phyloP scores from a whole-genome alignment of 2,888 invertebrate species.

The Catocala fraxini region DNA sequence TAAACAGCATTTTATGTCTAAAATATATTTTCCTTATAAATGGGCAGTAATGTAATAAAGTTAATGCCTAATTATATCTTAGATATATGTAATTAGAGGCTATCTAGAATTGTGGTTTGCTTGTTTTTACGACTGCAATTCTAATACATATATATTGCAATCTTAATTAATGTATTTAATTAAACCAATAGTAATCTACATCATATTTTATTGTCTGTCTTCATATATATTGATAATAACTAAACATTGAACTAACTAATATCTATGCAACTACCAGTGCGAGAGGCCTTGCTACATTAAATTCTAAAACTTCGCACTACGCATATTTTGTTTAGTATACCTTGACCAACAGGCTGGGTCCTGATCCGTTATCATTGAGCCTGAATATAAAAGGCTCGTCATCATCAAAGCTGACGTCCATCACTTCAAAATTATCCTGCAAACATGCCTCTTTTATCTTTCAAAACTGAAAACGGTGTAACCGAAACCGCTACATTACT shows the following conservation, averaged over 20 bases:
- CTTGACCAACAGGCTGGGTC: constrained; percentile 92
- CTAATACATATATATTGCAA: no score
- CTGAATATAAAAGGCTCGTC: constrained; percentile 92
- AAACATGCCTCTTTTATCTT: constrained; percentile 35
- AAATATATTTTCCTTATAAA: no score
- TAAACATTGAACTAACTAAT: constrained; percentile 1
- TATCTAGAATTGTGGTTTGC: no score
- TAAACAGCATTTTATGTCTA: no score
- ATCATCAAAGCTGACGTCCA: constrained; percentile 78
- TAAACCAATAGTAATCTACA: no score
- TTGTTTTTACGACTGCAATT: no score
- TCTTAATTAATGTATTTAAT: no score
- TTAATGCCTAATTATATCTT: no score
- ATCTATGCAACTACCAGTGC: not conserved
- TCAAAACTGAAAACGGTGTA: constrained; percentile 11
- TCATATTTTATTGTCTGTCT: no score
- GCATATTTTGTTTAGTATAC: constrained; percentile 68
- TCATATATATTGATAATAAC: no score
- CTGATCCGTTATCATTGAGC: constrained; percentile 91
- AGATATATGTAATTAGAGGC: no score
- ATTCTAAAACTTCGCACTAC: not conserved
- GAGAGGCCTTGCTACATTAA: not conserved
- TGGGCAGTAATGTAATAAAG: no score
- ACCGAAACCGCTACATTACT: constrained; percentile 5
- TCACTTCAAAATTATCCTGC: constrained; percentile 52